Evolutionary conservation across 2,113 vertebrate genomes (phyloP), one percentile per base, ranked within the genome.

Genomic region (Patagioenas fasciata): DNA sequence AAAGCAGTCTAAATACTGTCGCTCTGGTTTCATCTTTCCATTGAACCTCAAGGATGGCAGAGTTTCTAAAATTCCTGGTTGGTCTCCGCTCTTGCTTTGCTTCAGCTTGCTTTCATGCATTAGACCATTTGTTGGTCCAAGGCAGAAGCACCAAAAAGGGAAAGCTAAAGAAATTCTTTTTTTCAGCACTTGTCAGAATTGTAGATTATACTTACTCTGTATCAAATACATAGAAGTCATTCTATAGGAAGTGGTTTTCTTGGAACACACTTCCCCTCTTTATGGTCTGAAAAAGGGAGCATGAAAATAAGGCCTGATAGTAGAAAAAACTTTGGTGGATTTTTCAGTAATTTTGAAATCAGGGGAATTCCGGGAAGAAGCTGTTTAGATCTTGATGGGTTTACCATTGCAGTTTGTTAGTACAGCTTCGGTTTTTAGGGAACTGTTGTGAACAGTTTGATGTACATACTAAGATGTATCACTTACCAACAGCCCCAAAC

Each of bases 141-240:
- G 29, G 34, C 31, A 10, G 19, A 72, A 34, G 26, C 32, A 36
- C 17, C 34, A 2, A 38, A 65, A 38, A 25, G 4, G 8, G 6
- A 72, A 50, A 77, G 5, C 5, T 87, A n/a, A 20, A 24, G 23
- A 23, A 34, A 15, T 6, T 4, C 4, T 19, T 50, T 6, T 16
- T 24, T 38, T 31, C 13, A 72, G 36, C 50, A 47, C 16, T 32
- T 82, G 28, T 10, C n/a, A 25, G 8, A 40, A 25, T 11, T 42
- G 36, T 17, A 15, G n/a, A 11, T 88, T 13, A 11, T 19, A 7
- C 17, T 82, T 36, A 23, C 3, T n/a, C 20, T 8, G 0, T 20
- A 6, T 36, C 6, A 14, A 42, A 21, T 15, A 10, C 9, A 1
- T 0, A 15, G 24, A 28, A 36, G 19, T 67, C 4, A 4, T 51